phyloP scores from a whole-genome alignment of 1,140 invertebrate genomes.

The Aphis craccivora region DNA sequence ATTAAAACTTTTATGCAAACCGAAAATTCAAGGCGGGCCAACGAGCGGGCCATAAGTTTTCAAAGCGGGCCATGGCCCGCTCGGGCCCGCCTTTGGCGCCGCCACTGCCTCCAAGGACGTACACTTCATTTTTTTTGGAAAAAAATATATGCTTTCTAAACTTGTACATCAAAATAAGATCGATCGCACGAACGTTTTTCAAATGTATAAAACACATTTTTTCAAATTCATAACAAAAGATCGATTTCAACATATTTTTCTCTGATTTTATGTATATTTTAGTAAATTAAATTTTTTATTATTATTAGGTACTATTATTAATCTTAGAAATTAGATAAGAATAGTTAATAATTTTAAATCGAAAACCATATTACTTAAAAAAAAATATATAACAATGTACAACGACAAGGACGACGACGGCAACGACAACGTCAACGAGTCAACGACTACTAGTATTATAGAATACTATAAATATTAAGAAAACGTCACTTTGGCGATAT shows the following conservation, averaged over 20 bases:
- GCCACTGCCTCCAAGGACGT: background rate
- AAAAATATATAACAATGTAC: too few species aligned
- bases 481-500: constrained; percentile 9
- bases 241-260: background rate
- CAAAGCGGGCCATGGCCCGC: too few species aligned
- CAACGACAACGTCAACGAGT: background rate
- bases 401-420: background rate
- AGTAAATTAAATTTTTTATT: background rate
- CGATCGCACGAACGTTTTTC: too few species aligned
- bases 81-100: too few species aligned
- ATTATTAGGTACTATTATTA: background rate
- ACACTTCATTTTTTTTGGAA: background rate
- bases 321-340: background rate
- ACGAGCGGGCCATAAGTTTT: too few species aligned
- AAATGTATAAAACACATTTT: background rate
- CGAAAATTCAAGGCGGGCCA: too few species aligned
- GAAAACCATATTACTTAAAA: background rate
- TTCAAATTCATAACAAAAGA: background rate
- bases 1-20: too few species aligned
- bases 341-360: background rate
- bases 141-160: background rate
- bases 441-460: background rate
- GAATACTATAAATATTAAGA: background rate
- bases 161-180: background rate
- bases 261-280: background rate